Conservation (phyloP, 2,888 invertebrate genomes). For the Cheiracanthium punctorium region DNA sequence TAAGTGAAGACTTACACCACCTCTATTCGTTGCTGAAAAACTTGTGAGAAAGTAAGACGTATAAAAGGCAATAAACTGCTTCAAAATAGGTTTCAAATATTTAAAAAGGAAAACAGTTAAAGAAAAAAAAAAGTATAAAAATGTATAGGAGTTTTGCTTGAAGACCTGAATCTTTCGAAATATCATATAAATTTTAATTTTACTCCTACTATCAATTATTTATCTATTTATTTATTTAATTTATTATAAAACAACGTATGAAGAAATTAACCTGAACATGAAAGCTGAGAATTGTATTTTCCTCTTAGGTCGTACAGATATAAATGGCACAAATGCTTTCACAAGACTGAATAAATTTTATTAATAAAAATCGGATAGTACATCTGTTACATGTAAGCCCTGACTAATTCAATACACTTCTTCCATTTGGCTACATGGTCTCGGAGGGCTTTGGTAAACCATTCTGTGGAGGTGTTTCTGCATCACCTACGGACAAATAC, state of each 20-base stretch:
- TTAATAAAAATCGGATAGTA: constrained; percentile 5
- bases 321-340: constrained; percentile 13
- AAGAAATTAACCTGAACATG: too few relatives aligned
- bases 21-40: background rate
- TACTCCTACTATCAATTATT: too few relatives aligned
- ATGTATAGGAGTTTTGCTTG: too few relatives aligned
- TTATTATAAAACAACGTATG: too few relatives aligned
- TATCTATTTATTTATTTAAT: too few relatives aligned
- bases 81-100: too few relatives aligned
- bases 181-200: too few relatives aligned
- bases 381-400: background rate
- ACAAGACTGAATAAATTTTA: background rate
- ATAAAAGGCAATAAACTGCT: too few relatives aligned
- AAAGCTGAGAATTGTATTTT: too few relatives aligned
- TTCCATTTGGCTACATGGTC: background rate
- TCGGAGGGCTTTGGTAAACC: constrained; percentile 13
- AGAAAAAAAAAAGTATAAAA: too few relatives aligned
- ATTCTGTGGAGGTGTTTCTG: constrained; percentile 6
- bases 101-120: too few relatives aligned
- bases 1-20: background rate
- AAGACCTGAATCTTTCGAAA: too few relatives aligned
- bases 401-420: constrained; percentile 2
- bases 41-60: background rate
- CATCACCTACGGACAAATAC: background rate
- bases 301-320: constrained; percentile 9